Base-by-base conservation (phyloP, 2,888 invertebrate genomes). In the Papilio demoleus region DNA sequence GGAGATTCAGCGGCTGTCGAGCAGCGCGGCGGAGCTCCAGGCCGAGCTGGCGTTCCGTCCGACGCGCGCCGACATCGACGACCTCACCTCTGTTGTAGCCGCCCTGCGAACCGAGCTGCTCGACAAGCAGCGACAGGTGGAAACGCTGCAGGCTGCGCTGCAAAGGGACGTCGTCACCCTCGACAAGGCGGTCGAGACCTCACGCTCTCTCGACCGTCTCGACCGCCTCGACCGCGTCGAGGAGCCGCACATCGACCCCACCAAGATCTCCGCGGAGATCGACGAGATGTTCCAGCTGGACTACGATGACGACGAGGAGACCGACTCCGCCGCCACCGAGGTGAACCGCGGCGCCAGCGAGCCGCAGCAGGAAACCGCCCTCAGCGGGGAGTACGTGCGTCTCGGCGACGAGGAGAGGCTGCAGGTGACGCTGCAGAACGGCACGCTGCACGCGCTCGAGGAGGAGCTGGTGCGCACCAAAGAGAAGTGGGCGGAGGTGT, bases 391-490 rank as follows among this genome's bases (percentile, higher is more conserved):
- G 69, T 86, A 78, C 79, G 84, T 86, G 71, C 79, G 83, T 42
- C 75, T 88, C 14, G 86, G 81, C 66, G 90, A 90, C 79, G 84
- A 79, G 58, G 71, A 73, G 62, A 74, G 79, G 34, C 75, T 87
- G 75, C 87, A 82, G 72, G 83, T 82, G 72, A 87, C 86, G 72
- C 73, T 91, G 73, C 88, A 88, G 74, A 88, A 90, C 78, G 94
- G 95, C 34, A 89, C 94, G 80, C 85, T 95, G 79, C 93, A 93
- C 79, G 94, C 94, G 78, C 88, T 96, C 27, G 95, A 96, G 81
- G 96, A 96, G 82, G 96, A 97, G 85, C 88, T 97, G 76, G 94
- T 95, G 68, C 91, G 94, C 61, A 93, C 96, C 72, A 96, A 96
- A 81, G 95, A 96, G 83, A 93, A 95, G 75, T 96, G 95, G 92